A percentile compares a stretch with the other conserved stretches of the same genome.
Conservation (phyloP, 2,797 vertebrate species). For the Discoglossus pictus region DNA sequence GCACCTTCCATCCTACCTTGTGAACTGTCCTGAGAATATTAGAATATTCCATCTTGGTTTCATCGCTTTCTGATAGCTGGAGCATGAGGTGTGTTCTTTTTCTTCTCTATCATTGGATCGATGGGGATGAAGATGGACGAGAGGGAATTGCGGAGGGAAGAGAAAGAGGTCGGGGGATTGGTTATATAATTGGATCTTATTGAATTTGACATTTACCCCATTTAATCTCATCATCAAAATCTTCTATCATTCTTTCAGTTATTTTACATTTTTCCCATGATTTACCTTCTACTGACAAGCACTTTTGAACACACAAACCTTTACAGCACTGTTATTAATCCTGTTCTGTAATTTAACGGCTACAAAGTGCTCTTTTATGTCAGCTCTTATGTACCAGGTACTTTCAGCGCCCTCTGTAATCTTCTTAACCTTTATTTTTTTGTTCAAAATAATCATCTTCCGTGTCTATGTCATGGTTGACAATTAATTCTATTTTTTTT, state of each 20-base stretch:
- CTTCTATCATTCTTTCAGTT: neutral
- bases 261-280: constrained; percentile 1
- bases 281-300: constrained; percentile 6
- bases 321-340: constrained; percentile 26
- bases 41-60: no score
- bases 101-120: no score
- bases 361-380: constrained; percentile 46
- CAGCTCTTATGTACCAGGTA: constrained; percentile 34
- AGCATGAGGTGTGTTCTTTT: no score
- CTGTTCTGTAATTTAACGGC: constrained; percentile 26
- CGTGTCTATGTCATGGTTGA: constrained; percentile 32
- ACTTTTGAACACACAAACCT: constrained; percentile 5
- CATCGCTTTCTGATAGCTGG: no score
- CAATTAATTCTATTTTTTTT: constrained; percentile 42
- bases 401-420: constrained; percentile 31
- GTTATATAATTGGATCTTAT: no score
- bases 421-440: constrained; percentile 43
- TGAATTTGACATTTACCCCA: no score
- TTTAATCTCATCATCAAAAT: no score
- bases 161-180: no score
- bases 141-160: no score
- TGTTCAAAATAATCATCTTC: constrained; percentile 38
- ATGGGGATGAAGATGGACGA: no score
- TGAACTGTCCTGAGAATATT: no score
- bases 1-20: no score